Percentiles rank a stretch among this genome's conserved stretches.
Evolutionary conservation across 1,140 invertebrate species (phyloP).

Genomic region (Cherax quadricarinatus): DNA sequence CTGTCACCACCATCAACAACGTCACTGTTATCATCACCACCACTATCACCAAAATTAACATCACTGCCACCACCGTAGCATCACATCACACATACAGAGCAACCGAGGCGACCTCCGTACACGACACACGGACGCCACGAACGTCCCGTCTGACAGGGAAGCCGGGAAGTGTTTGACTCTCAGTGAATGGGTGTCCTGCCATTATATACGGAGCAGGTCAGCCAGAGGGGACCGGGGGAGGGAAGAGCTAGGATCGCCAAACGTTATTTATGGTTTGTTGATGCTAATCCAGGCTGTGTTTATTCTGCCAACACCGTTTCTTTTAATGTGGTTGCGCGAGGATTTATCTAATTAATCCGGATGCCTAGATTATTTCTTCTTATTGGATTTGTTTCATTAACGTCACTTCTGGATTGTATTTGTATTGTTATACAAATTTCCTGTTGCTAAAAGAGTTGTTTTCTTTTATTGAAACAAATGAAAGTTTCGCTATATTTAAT

Average conservation of each 20-base stretch:
- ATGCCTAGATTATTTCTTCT: too few relatives aligned
- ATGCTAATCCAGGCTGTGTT: not conserved
- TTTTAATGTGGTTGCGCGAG: not conserved
- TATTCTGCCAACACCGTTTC: not conserved
- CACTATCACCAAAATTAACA: not conserved
- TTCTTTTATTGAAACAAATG: too few relatives aligned
- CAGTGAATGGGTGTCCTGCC: not conserved
- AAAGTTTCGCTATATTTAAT: too few relatives aligned
- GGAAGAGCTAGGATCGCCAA: not conserved
- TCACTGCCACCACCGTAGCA: conserved; percentile 29
- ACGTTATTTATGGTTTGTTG: not conserved
- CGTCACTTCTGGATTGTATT: too few relatives aligned
- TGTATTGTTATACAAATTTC: too few relatives aligned
- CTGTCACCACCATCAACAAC: conserved; percentile 16
- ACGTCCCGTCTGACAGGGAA: not conserved
- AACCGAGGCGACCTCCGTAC: not conserved
- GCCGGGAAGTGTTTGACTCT: not conserved
- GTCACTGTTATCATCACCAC: conserved; percentile 18
- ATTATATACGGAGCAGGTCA: not conserved
- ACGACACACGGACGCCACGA: too few relatives aligned
- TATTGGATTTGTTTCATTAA: too few relatives aligned
- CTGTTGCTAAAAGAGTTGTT: too few relatives aligned
- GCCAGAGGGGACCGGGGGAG: not conserved
- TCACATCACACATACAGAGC: not conserved
- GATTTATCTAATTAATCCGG: too few relatives aligned